Conservation (phyloP, 2,888 invertebrate genomes). For the Conops quadrifasciatus region DNA sequence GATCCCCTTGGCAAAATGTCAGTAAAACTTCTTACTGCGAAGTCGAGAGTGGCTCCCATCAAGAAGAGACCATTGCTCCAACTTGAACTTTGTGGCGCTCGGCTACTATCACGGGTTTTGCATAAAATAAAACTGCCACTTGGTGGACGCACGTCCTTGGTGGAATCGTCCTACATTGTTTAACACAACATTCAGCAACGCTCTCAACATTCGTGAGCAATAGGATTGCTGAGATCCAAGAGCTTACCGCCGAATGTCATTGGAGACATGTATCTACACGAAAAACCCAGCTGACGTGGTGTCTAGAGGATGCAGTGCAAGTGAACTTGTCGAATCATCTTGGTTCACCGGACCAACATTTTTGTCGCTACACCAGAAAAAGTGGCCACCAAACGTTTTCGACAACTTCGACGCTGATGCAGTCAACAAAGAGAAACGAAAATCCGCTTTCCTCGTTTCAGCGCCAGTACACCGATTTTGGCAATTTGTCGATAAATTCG, state of each 20-base stretch:
- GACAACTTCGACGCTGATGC: constrained; percentile 25
- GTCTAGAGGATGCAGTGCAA: constrained; percentile 30
- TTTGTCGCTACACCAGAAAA: not conserved
- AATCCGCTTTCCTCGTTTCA: constrained; percentile 20
- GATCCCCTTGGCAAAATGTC: not conserved
- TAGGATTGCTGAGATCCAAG: constrained; percentile 3
- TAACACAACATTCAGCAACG: constrained; percentile 39
- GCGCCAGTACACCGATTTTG: constrained; percentile 2
- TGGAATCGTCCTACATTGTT: constrained; percentile 42
- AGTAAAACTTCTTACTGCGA: not conserved
- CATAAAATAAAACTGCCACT: not conserved
- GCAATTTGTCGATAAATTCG: constrained; percentile 14
- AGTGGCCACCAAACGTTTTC: constrained; percentile 15
- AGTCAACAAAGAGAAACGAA: constrained; percentile 33
- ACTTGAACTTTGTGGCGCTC: constrained; percentile 7
- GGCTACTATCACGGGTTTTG: not conserved
- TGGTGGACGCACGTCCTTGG: not conserved
- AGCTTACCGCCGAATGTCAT: not conserved
- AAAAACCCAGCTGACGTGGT: constrained; percentile 32
- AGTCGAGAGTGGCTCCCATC: not conserved
- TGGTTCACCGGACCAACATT: constrained; percentile 37
- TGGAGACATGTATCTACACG: constrained; percentile 23
- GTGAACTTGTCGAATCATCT: constrained; percentile 23
- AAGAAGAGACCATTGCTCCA: not conserved
- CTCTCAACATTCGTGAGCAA: constrained; percentile 37